Percentiles rank a stretch among this genome's conserved stretches.
Conservation (phyloP, 2,113 vertebrate species). For the Cryptotis parvus region DNA sequence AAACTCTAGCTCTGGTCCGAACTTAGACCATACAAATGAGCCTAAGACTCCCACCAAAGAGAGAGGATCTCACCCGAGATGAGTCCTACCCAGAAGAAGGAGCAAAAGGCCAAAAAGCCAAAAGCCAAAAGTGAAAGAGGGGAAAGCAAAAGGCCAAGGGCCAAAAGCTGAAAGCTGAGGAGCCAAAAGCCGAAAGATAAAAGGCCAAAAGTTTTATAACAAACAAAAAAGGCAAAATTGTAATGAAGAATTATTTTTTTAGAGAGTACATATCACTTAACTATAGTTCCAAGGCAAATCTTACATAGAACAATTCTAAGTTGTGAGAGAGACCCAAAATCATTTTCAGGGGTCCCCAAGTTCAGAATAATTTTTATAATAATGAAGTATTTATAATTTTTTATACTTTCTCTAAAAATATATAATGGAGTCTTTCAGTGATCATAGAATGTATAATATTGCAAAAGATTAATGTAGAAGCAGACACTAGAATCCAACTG, state of each 20-base stretch:
- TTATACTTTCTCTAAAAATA: no score
- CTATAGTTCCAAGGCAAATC: background rate
- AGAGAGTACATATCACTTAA: background rate
- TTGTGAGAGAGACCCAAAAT: background rate
- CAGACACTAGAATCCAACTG: background rate
- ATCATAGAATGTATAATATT: background rate
- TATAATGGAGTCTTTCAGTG: background rate
- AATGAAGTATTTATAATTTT: background rate
- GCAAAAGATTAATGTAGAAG: background rate
- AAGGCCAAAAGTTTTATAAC: no score
- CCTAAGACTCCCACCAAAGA: no score
- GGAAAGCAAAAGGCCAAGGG: no score
- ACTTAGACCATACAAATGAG: no score
- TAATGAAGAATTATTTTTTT: background rate
- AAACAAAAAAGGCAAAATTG: slow-evolving; percentile 8
- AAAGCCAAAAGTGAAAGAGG: no score
- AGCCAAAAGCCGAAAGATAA: no score
- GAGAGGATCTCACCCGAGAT: no score
- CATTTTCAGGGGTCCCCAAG: background rate
- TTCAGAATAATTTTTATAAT: slow-evolving; percentile 17
- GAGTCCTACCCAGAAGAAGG: no score
- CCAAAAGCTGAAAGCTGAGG: no score
- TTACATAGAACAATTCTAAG: background rate
- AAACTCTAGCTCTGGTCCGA: no score
- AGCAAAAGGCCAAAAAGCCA: no score